Conservation (phyloP, 2,113 vertebrate genomes). For the Egretta garzetta region DNA sequence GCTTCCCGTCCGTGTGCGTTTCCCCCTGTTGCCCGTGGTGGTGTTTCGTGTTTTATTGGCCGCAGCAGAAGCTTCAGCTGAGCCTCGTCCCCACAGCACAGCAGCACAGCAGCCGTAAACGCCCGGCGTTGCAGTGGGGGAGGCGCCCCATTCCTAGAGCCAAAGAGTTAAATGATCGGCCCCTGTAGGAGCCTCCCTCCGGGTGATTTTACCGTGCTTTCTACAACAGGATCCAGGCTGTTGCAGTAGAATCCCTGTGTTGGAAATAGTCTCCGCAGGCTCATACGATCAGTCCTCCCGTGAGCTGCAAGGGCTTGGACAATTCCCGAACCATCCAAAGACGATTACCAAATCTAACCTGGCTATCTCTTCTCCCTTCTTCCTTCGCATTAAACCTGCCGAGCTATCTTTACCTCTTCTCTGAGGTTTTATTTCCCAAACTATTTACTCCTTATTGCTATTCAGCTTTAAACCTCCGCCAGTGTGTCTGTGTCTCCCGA, state of each 20-base stretch:
- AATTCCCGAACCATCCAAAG: not conserved
- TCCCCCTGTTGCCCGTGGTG: not conserved
- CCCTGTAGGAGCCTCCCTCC: not conserved
- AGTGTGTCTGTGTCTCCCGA: not conserved
- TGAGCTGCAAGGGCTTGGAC: not conserved
- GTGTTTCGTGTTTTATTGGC: not conserved
- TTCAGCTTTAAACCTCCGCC: not conserved
- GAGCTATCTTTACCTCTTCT: not conserved
- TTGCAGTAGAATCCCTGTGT: not conserved
- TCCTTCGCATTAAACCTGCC: not conserved
- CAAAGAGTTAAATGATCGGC: not conserved
- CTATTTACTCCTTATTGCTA: not conserved
- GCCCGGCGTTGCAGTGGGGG: not conserved
- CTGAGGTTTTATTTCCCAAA: not conserved
- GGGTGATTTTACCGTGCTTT: not conserved
- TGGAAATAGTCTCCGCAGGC: not conserved
- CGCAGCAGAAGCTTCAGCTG: not conserved
- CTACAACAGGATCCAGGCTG: not conserved
- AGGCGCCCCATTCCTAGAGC: no score
- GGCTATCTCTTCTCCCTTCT: not conserved
- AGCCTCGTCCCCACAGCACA: not conserved
- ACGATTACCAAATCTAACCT: not conserved
- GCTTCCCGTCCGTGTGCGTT: not conserved
- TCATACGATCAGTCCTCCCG: not conserved
- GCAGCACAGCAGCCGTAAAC: not conserved